phyloP scores from a whole-genome alignment of 2,888 invertebrate species.

The Tetrapedia diversipes region DNA sequence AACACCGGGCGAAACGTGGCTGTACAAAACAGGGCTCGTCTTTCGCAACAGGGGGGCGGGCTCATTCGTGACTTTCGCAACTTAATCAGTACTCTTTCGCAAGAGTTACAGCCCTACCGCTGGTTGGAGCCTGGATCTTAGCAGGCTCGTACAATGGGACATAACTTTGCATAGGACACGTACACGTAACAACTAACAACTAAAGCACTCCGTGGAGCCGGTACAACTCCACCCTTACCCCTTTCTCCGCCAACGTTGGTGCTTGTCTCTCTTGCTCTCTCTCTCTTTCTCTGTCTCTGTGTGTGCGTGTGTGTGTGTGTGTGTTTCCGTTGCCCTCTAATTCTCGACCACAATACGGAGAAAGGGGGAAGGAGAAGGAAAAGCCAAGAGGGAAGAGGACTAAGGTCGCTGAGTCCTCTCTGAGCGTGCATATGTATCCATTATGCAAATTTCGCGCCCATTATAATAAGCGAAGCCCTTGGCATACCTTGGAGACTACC shows the following conservation, averaged over 20 bases:
- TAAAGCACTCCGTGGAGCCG: slow-evolving; percentile 77
- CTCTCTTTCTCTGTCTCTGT: slow-evolving; percentile 2
- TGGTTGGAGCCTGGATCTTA: slow-evolving; percentile 68
- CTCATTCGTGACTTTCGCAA: slow-evolving; percentile 73
- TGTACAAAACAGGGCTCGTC: slow-evolving; percentile 30
- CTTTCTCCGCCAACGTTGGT: slow-evolving; percentile 11
- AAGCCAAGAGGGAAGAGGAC: slow-evolving; percentile 53
- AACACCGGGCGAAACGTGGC: slow-evolving; percentile 52
- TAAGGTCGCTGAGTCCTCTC: slow-evolving; percentile 74
- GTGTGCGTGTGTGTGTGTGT: too few relatives aligned
- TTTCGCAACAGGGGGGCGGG: slow-evolving; percentile 41
- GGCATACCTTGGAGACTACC: slow-evolving; percentile 75
- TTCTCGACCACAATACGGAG: slow-evolving; percentile 33
- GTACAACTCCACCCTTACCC: slow-evolving; percentile 66
- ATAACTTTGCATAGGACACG: slow-evolving; percentile 79
- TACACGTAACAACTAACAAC: slow-evolving; percentile 81
- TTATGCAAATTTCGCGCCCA: slow-evolving; percentile 81
- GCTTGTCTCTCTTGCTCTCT: slow-evolving; percentile 13
- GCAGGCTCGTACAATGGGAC: slow-evolving; percentile 77
- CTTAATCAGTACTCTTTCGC: slow-evolving; percentile 76
- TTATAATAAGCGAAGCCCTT: slow-evolving; percentile 82
- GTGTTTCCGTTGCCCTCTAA: neutral
- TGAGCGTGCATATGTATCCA: slow-evolving; percentile 81
- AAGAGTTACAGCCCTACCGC: slow-evolving; percentile 61
- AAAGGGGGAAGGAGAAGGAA: slow-evolving; percentile 41